Evolutionary conservation across 2,113 vertebrate species (phyloP), one percentile per base, ranked within the genome.

Genomic region (Peromyscus leucopus): DNA sequence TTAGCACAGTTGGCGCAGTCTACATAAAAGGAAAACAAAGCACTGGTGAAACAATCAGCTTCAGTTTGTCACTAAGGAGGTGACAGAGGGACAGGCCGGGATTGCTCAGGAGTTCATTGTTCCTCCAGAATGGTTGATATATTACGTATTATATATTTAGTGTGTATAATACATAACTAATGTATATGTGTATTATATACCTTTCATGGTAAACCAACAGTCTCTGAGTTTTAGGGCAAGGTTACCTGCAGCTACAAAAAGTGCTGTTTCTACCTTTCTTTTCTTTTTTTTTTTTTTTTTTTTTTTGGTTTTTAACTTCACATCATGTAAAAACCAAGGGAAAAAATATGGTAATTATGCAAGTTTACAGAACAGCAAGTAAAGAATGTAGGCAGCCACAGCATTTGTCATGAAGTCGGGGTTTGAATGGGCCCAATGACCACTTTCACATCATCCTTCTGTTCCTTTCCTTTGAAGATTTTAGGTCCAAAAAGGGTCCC

Each of bases 331-430:
- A 33, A 61, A 92, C 36, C 19, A 65, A 31, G 7, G 46, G 67
- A 46, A 42, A 26, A 74, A 24, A 2, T 67, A 21, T 55, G 39
- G n/a, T 33, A 63, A 24, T 82, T 61, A 67, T 75, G 11, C n/a
- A 91, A 61, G 39, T 42, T 69, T 59, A 82, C 15, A 2, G 24
- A 16, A 39, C 3, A 15, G 9, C 31, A 92, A 83, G 36, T 95
- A 94, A 91, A 83, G 42, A 93, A 75, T 91, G 89, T 61, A 72
- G 95, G 82, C 89, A 74, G 39, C 97, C 72, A 88, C 3, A 69
- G 46, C 55, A 67, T 84, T 96, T 89, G 28, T 85, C 65, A 78
- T 95, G 82, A 96, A 96, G 96, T 97, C 90, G 89, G 93, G 16
- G 7, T 71, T 21, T 97, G 89, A 90, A 93, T 39, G 28, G 15